Evolutionary conservation across 2,113 vertebrate species (phyloP), one percentile per base, ranked within the genome.

Genomic region (Carollia perspicillata): DNA sequence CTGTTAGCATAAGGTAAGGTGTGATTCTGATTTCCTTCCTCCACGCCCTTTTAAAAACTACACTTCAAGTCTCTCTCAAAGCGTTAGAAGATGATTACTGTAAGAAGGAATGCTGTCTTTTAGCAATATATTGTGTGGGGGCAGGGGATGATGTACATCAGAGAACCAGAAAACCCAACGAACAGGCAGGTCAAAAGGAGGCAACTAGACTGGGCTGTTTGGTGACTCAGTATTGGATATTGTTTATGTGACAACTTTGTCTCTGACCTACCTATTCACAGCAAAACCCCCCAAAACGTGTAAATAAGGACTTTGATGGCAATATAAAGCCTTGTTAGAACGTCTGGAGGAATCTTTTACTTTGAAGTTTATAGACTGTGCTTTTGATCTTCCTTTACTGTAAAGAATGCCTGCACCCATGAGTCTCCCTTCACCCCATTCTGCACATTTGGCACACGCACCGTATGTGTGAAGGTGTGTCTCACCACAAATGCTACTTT

Each of bases 21-120:
- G 10, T 90, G 84, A 89, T 97, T 96, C 49, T 85, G 71, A 89
- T 69, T 96, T 97, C 94, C 96, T 97, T 96, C 95, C 85, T 91
- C 93, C 95, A 97, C 95, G 96, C 97, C 97, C 94, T 95, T 95
- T 53, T 93, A 81, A 85, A 66, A 89, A 20, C 4, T 68, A 89
- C 74, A 83, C 72, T 92, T 65, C 37, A 81, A 83, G 94, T 83
- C 72, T 88, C 66, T 75, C 60, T 93, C 22, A n/a, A 35, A 89
- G 60, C 55, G 66, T 91, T 49, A 47, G 44, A 18, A 6, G n/a
- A 51, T 97, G 95, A 97, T 85, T 75, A 35, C 89, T 58, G 0
- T 84, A 40, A 71, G 66, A 60, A 97, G 77, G 85, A 96, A 89
- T 97, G 77, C 65, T 93, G 22, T 89, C 83, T 66, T 83, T 89